phyloP scores from a whole-genome alignment of 2,888 invertebrate species.

The Drosophila merina region DNA sequence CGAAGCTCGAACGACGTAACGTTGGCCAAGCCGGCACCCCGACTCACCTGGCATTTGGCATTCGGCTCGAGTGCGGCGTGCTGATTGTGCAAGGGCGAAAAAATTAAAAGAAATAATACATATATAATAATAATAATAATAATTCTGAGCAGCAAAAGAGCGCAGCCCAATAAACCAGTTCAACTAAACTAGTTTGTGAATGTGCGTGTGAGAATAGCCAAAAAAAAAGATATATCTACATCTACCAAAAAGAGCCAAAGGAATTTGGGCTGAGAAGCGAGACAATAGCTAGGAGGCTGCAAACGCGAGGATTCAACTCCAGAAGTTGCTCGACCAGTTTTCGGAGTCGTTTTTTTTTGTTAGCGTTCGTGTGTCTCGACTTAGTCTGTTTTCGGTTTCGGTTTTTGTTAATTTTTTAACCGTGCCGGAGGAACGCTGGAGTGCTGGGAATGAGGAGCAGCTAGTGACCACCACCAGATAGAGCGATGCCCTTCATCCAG shows the following conservation, averaged over 20 bases:
- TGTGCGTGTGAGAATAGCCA: constrained; percentile 34
- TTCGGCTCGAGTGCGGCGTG: constrained; percentile 50
- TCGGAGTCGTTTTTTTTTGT: constrained; percentile 4
- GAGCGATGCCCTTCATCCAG: constrained; percentile 93
- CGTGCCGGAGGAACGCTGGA: constrained; percentile 25
- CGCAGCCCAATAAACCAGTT: constrained; percentile 42
- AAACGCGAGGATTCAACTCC: constrained; percentile 64
- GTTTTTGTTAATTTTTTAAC: constrained; percentile 2
- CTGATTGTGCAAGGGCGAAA: constrained; percentile 25
- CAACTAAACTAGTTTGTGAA: constrained; percentile 61
- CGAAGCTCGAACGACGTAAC: constrained; percentile 66
- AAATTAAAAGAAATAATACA: not conserved
- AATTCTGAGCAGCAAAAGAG: constrained; percentile 37
- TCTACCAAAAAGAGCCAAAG: constrained; percentile 34
- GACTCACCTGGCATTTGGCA: constrained; percentile 55
- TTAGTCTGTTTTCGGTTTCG: constrained; percentile 30
- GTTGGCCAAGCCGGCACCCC: constrained; percentile 70
- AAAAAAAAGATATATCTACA: constrained; percentile 27
- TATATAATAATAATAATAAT: not conserved
- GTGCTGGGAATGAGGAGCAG: constrained; percentile 35
- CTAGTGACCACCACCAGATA: constrained; percentile 33
- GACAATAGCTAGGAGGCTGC: constrained; percentile 64
- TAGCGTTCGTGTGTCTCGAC: constrained; percentile 21
- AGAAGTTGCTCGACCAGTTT: constrained; percentile 80
- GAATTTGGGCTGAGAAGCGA: constrained; percentile 65